Conservation (phyloP, 2,797 vertebrate species). For the Chromobotia macracanthus region DNA sequence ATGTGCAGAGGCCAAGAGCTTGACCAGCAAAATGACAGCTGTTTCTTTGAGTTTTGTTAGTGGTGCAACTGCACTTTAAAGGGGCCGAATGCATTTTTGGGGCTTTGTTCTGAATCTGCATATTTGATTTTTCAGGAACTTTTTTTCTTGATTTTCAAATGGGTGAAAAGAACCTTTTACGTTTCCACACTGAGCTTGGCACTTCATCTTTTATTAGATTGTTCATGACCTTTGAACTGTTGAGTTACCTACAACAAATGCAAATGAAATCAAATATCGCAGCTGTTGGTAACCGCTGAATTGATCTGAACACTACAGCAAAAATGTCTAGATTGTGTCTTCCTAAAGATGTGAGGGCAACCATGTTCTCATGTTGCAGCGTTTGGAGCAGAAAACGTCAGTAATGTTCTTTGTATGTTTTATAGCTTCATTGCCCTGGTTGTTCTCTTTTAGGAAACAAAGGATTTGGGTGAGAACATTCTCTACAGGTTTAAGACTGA, state of each 20-base stretch:
- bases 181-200: conserved; percentile 10
- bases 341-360: not conserved
- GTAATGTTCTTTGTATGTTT: conserved; percentile 22
- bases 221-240: not conserved
- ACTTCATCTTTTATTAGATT: conserved; percentile 24
- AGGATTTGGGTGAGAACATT: conserved; percentile 5
- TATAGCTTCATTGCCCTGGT: conserved; percentile 13
- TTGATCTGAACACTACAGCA: conserved; percentile 68
- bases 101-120: conserved; percentile 52
- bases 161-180: conserved; percentile 11
- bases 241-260: conserved; percentile 12
- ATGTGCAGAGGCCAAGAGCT: too few species aligned
- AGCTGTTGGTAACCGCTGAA: conserved; percentile 56
- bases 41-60: conserved; percentile 48
- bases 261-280: conserved; percentile 36
- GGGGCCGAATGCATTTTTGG: conserved; percentile 32
- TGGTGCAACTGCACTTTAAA: conserved; percentile 50
- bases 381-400: conserved; percentile 8
- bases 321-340: conserved; percentile 58
- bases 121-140: conserved; percentile 52
- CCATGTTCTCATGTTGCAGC: not conserved
- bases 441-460: not conserved
- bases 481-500: conserved; percentile 1
- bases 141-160: conserved; percentile 13
- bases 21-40: conserved; percentile 28